Base-by-base conservation (phyloP, 2,113 vertebrate species). In the Picathartes gymnocephalus region DNA sequence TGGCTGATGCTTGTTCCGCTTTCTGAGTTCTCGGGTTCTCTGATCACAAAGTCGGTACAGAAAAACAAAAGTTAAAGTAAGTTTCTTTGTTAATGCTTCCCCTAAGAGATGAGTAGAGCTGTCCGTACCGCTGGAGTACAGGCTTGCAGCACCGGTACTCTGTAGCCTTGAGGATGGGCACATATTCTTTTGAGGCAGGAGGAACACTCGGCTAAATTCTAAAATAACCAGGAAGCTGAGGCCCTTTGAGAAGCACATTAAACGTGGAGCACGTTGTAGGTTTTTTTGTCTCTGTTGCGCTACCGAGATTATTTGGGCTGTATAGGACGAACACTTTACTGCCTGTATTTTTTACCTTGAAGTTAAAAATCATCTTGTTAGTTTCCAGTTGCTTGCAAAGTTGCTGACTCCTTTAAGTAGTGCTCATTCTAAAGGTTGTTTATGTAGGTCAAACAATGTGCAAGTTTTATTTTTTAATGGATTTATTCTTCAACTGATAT, bases 11-110 rank as follows among this genome's bases (percentile, higher is more conserved):
- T 90, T 64, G 68, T 93, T 94, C 81, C 81, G 68, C 37, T 51
- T 82, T 70, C 16, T 24, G 1, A 65, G 39, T 45, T 81, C 30
- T 82, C 24, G 25, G 13, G 47, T n/a, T 76, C 27, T 68, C 22
- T 13, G 44, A 58, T 78, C 16, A 64, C 30, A 82, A 74, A 61
- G 58, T 27, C 40, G 23, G 19, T 57, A 40, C 19, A 56, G 79
- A 58, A 85, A 84, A 86, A 6, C 20, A 78, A 77, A 86, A 94
- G 81, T 90, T 66, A 14, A 54, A 87, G 30, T 47, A n/a, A 91
- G 70, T 83, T 86, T 81, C 22, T 56, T 42, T 71, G 23, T 53
- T 61, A 24, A 11, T 28, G 56, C 39, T 11, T 6, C 12, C 35
- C 42, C 3, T 2, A 2, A 33, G 70, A 50, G 69, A 11, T 4